These are phyloP conservation scores for Cladopsammia gracilis DNA, from an alignment of 64 coral and sea anemone genomes.

Conservation along the genomic window DNA sequence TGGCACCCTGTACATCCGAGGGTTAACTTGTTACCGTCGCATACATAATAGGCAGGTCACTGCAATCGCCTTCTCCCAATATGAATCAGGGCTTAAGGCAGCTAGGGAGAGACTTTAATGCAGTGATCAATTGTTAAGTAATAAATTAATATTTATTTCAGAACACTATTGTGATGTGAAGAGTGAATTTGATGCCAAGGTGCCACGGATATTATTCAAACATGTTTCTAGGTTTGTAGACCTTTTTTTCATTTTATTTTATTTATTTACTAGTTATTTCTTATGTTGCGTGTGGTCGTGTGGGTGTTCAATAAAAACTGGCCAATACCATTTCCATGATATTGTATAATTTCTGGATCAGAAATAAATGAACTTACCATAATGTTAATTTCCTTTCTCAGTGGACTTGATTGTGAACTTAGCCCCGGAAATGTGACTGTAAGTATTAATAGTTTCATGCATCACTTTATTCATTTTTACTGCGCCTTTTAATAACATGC, in stretches of 20 bases:
- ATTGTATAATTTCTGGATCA: no score
- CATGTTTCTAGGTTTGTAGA: conserved; percentile 64
- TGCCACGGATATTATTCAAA: conserved; percentile 79
- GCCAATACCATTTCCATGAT: no score
- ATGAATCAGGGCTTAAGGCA: no score
- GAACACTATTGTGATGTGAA: conserved; percentile 57
- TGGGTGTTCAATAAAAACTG: no score
- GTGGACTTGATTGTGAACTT: conserved; percentile 76
- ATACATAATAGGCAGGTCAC: no score
- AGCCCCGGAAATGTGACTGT: conserved; percentile 75
- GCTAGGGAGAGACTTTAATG: no score
- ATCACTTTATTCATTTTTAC: neutral
- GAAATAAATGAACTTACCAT: neutral
- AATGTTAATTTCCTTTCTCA: neutral
- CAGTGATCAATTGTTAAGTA: no score
- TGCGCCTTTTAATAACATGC: no score
- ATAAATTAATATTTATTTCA: neutral
- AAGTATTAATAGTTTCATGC: neutral
- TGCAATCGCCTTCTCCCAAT: no score
- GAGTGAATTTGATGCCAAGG: conserved; percentile 81
- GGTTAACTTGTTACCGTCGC: no score
- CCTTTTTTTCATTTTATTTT: neutral
- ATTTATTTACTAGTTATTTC: neutral
- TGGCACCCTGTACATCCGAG: no score
- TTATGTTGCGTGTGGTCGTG: neutral